Evolutionary conservation across 2,888 invertebrate species (phyloP), one percentile per base, ranked within the genome.

Genomic region (Melanchra persicariae): DNA sequence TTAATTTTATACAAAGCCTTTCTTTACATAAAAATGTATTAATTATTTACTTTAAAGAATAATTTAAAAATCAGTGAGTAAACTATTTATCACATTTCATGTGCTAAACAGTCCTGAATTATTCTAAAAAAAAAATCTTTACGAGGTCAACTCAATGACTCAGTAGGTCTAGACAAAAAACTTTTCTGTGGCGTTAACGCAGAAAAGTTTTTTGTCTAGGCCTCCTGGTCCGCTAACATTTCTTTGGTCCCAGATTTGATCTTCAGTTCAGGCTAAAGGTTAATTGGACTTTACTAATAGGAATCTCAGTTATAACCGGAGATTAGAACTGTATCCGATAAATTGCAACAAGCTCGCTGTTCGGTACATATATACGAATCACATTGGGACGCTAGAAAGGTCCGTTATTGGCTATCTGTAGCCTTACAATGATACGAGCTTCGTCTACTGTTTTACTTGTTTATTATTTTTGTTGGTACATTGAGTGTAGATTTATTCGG

Each of bases 201-300:
- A n/a, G n/a, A n/a, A n/a, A n/a, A n/a, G n/a, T n/a, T n/a, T n/a
- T n/a, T n/a, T n/a, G n/a, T n/a, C n/a, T n/a, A n/a, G n/a, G n/a
- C n/a, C n/a, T 40, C 51, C 24, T 12, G 49, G 68, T 65, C 60
- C 54, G 24, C 58, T 79, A 55, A 63, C 49, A 51, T 47, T 60
- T 67, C 72, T 68, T 59, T 63, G 68, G 61, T 74, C 68, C n/a
- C 47, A 67, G 15, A 45, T 70, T 54, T 64, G 67, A 82, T 72
- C 79, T 72, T 47, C 68, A 82, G 79, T 78, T 79, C 83, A 82
- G 71, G 40, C 73, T 65, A 58, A 47, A 78, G 79, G 79, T 79
- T 79, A 79, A 82, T 79, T 79, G 79, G 83, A 82, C 64, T 72
- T 68, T 72, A 79, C 73, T 82, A 78, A 79, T 82, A 82, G 73